These are phyloP conservation scores for Malurus splendens DNA, from an alignment of 2,797 vertebrate species.

Conservation along the genomic window DNA sequence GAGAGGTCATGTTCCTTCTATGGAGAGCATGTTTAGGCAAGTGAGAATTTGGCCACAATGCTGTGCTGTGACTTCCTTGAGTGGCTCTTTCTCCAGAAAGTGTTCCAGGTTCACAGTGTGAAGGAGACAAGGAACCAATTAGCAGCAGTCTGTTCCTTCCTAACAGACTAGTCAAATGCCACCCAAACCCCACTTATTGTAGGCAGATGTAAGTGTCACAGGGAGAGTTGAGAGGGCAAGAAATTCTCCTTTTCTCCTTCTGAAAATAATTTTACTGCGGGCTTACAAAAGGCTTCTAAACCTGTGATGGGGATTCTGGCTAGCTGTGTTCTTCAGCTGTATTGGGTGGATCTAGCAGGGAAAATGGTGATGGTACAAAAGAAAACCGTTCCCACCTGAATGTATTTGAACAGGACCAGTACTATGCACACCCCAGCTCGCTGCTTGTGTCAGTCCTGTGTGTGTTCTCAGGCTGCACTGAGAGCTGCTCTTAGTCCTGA, in stretches of 20 bases:
- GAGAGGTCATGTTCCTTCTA: background rate
- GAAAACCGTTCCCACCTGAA: background rate
- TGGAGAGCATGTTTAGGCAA: background rate
- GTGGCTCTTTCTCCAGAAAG: background rate
- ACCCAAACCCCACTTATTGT: background rate
- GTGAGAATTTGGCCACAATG: background rate
- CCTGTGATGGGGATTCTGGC: background rate
- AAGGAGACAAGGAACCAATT: background rate
- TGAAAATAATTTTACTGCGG: background rate
- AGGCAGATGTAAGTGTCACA: background rate
- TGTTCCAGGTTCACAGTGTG: background rate
- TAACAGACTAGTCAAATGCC: background rate
- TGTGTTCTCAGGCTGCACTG: background rate
- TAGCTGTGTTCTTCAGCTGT: background rate
- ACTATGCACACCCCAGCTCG: fast-evolving
- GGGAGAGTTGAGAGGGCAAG: background rate
- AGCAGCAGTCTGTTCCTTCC: background rate
- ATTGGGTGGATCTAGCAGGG: background rate
- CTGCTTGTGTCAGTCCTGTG: background rate
- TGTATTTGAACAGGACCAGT: background rate
- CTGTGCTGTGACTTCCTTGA: background rate
- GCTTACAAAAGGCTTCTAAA: background rate
- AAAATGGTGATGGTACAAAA: background rate
- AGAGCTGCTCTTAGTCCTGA: background rate
- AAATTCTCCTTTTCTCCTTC: background rate